Evolutionary conservation across 1,140 invertebrate genomes (phyloP).

Genomic region (Solen grandis): DNA sequence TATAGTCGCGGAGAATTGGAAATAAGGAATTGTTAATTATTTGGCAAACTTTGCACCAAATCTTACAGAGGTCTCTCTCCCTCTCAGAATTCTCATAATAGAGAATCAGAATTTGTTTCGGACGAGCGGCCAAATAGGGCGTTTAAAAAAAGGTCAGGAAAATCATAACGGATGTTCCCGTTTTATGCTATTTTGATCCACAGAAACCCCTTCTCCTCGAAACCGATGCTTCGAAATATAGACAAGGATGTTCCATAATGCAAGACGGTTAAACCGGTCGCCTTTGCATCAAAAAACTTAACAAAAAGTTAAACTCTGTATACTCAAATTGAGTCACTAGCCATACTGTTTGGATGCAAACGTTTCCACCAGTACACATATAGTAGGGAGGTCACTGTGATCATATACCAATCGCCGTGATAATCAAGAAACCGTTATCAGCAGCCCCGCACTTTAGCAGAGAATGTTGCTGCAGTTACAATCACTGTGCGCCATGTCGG

Average conservation of each 20-base stretch:
- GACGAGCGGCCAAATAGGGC: no score
- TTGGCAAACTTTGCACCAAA: slow-evolving; percentile 75
- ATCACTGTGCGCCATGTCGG: no score
- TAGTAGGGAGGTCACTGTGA: slow-evolving; percentile 51
- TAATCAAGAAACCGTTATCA: slow-evolving; percentile 50
- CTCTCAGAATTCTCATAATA: slow-evolving; percentile 32
- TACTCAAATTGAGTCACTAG: slow-evolving; percentile 80
- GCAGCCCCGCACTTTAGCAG: slow-evolving; percentile 45
- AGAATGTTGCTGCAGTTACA: no score
- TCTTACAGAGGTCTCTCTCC: slow-evolving; percentile 49
- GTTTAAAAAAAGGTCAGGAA: no score
- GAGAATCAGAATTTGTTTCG: no score
- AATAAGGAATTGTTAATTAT: no score
- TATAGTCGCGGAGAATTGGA: no score
- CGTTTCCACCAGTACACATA: slow-evolving; percentile 73
- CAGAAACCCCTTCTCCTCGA: slow-evolving; percentile 31
- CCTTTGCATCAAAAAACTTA: slow-evolving; percentile 77
- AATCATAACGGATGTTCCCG: slow-evolving; percentile 28
- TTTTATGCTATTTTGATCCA: slow-evolving; percentile 48
- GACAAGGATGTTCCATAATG: slow-evolving; percentile 78
- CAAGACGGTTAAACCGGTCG: slow-evolving; percentile 78
- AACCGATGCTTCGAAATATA: slow-evolving; percentile 77
- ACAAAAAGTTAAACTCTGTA: slow-evolving; percentile 75
- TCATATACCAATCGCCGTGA: slow-evolving; percentile 55
- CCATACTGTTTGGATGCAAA: slow-evolving; percentile 75